These are phyloP conservation scores for Tenthredo notha DNA, from an alignment of 2,888 invertebrate species.

Conservation along the genomic window DNA sequence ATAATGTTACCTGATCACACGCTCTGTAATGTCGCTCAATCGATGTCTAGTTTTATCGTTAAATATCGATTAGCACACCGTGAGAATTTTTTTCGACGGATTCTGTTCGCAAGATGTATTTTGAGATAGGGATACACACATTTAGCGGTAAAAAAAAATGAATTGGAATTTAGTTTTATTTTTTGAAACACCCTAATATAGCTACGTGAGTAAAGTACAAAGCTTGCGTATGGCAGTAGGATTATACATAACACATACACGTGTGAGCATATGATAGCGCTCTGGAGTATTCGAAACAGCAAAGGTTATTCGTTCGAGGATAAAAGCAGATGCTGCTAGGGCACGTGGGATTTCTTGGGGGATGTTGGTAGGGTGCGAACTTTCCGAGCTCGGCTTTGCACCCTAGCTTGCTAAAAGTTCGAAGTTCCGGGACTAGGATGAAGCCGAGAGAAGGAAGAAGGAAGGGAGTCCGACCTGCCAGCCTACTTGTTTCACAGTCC, in stretches of 20 bases:
- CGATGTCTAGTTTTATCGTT: no score
- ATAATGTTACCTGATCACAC: background rate
- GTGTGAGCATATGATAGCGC: background rate
- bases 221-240: background rate
- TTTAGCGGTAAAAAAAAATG: no score
- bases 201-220: background rate
- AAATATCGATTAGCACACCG: no score
- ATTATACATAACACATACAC: background rate
- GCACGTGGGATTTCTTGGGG: constrained; percentile 66
- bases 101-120: no score
- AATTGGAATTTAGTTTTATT: no score
- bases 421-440: constrained; percentile 26
- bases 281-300: constrained; percentile 1
- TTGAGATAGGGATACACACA: no score
- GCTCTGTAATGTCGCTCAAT: no score
- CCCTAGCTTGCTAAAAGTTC: constrained; percentile 49
- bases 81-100: no score
- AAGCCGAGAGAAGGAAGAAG: background rate
- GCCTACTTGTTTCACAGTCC: constrained; percentile 50
- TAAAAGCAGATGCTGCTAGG: constrained; percentile 69
- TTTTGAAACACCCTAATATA: no score
- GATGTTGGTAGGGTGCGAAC: constrained; percentile 57
- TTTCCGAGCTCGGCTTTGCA: constrained; percentile 56
- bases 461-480: constrained; percentile 37
- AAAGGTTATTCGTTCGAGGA: constrained; percentile 65